Evolutionary conservation across 2,797 vertebrate species (phyloP).

Genomic region (Fundulus diaphanus): DNA sequence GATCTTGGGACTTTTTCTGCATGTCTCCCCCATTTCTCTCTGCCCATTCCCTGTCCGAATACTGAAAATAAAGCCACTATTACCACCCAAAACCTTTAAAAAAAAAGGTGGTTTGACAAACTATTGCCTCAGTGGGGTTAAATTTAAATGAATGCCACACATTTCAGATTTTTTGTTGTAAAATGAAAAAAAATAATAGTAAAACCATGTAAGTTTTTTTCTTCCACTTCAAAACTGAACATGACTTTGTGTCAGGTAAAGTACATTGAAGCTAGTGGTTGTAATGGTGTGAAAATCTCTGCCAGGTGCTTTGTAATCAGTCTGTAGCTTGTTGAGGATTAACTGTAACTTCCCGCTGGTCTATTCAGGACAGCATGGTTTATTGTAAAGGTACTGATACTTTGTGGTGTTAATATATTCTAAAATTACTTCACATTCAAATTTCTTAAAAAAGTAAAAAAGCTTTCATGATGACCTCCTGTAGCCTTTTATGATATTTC

Average conservation of each 20-base stretch:
- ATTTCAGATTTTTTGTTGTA: neutral
- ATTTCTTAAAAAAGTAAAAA: too few species aligned
- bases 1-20: too few species aligned
- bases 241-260: neutral
- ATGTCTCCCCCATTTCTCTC: too few species aligned
- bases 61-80: too few species aligned
- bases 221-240: neutral
- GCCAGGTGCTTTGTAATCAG: neutral
- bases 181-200: neutral
- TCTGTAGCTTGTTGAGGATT: neutral
- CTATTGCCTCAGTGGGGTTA: neutral
- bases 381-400: neutral
- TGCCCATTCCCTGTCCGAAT: too few species aligned
- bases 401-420: neutral
- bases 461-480: neutral
- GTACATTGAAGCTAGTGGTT: neutral
- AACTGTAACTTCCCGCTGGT: neutral
- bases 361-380: neutral
- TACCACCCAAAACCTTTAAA: too few species aligned
- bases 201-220: neutral
- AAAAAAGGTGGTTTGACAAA: neutral
- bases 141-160: neutral
- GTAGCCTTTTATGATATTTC: neutral
- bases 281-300: neutral
- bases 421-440: neutral